Conservation (phyloP, 2,113 vertebrate species). For the Chloroceryle aenea region DNA sequence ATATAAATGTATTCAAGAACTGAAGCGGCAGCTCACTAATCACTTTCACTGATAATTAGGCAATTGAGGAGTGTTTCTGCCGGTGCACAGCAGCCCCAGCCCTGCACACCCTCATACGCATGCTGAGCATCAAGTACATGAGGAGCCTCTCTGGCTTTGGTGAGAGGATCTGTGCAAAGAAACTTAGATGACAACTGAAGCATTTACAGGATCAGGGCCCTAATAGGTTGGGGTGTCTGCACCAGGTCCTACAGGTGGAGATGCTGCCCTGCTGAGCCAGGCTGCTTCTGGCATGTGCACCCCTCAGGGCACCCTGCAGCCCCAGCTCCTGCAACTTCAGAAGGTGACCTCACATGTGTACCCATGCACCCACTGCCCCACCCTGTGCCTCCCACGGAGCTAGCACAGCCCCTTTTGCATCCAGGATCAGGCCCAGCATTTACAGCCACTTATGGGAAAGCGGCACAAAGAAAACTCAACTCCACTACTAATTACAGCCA, state of each 20-base stretch:
- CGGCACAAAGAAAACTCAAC: not conserved
- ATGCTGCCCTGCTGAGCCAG: not conserved
- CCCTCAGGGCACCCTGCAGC: not conserved
- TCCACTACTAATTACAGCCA: not conserved
- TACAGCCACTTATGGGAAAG: not conserved
- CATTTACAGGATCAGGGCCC: not conserved
- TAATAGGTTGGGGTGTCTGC: not conserved
- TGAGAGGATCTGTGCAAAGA: not conserved
- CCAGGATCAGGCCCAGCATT: not conserved
- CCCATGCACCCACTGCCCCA: not conserved
- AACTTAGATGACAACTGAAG: not conserved
- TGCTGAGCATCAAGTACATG: not conserved
- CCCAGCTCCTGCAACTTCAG: not conserved
- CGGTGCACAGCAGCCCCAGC: not conserved
- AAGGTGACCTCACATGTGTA: not conserved
- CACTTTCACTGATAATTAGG: not conserved
- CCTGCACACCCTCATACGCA: not conserved
- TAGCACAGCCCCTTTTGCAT: not conserved
- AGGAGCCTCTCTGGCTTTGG: not conserved
- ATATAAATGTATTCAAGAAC: not conserved
- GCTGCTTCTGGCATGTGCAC: not conserved
- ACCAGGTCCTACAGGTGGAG: not conserved
- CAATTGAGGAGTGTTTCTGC: not conserved
- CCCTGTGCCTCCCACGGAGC: fast-evolving
- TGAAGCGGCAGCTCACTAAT: not conserved